phyloP scores from a whole-genome alignment of 2,888 invertebrate species.

The Pristionchus maxplancki region DNA sequence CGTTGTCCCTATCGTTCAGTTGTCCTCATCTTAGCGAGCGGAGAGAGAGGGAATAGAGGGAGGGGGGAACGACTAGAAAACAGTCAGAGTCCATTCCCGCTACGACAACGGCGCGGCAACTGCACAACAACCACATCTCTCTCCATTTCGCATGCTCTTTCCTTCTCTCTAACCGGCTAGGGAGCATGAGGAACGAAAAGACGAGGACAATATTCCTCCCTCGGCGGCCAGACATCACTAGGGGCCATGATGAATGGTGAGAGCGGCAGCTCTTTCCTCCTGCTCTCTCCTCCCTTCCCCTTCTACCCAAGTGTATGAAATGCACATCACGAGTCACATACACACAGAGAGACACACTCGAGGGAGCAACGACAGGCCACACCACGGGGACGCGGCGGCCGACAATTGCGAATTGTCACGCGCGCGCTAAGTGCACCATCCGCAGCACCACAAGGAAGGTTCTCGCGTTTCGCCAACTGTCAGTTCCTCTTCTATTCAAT shows the following conservation, averaged over 20 bases:
- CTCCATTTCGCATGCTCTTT: neutral
- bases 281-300: neutral
- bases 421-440: neutral
- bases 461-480: neutral
- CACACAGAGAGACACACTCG: neutral
- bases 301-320: constrained; percentile 31
- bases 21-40: constrained; percentile 15
- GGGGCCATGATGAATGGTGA: neutral
- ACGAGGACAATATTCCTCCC: neutral
- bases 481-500: too few species aligned
- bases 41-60: neutral
- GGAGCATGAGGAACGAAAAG: neutral
- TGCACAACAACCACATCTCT: constrained; percentile 2
- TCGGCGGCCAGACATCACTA: neutral
- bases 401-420: constrained; percentile 13
- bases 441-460: neutral
- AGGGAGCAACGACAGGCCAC: neutral
- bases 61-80: constrained; percentile 12
- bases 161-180: neutral
- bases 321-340: constrained; percentile 28
- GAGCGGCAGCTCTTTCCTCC: neutral
- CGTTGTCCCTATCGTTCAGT: neutral
- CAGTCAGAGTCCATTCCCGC: constrained; percentile 21
- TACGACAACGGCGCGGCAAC: neutral
- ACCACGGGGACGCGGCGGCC: neutral